phyloP scores from a whole-genome alignment of 2,113 vertebrate genomes.

The Hyperopisus bebe region DNA sequence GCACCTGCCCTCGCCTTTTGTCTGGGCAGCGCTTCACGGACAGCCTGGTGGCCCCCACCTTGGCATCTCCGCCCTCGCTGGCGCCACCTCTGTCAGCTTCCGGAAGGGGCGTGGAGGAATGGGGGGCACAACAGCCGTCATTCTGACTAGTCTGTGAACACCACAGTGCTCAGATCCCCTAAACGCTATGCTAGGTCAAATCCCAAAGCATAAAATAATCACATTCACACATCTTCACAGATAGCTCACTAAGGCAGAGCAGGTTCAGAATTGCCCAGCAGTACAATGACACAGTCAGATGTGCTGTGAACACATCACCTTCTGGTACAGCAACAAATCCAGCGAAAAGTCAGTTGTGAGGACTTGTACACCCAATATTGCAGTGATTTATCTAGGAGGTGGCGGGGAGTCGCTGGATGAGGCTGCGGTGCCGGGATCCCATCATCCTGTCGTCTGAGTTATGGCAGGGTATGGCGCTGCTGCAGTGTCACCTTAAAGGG shows the following conservation, averaged over 20 bases:
- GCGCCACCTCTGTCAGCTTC: background rate
- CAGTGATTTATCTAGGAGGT: background rate
- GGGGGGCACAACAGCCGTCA: background rate
- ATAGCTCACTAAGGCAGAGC: background rate
- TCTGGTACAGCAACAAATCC: background rate
- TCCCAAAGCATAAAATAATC: background rate
- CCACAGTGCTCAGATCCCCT: background rate
- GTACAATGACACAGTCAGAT: background rate
- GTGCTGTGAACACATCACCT: background rate
- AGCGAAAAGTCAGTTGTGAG: background rate
- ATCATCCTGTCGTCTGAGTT: background rate
- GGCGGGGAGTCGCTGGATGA: background rate
- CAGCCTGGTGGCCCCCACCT: background rate
- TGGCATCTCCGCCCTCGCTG: background rate
- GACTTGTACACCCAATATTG: background rate
- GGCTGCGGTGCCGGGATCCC: background rate
- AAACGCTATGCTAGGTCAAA: background rate
- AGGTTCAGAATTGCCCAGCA: background rate
- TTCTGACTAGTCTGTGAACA: background rate
- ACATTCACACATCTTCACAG: background rate
- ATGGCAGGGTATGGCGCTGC: background rate
- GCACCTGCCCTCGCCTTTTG: background rate
- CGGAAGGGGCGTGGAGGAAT: background rate
- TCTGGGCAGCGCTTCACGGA: background rate
- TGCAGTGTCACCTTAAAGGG: background rate